Base-by-base conservation (phyloP, 2,888 invertebrate genomes). In the Amblyjoppa fuscipennis region DNA sequence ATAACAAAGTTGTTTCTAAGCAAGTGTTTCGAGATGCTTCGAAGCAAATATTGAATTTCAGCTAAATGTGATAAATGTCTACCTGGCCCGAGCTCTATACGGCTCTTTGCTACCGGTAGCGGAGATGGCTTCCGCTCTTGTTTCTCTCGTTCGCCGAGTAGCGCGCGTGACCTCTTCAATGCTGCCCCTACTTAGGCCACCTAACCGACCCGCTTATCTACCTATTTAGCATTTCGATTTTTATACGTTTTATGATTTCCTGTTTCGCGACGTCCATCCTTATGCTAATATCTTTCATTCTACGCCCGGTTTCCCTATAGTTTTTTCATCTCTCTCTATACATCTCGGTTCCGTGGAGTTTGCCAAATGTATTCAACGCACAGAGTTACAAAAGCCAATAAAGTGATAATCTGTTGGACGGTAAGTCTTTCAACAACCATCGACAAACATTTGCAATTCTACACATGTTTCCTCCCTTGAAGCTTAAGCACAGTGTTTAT, bases 141-240 rank as follows among this genome's bases (percentile, higher is more conserved):
- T 9, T 75, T 25, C 31, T 31, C 31, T 66, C 59, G 68, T 53
- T 74, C n/a, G 49, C 25, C 59, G 77, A 77, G 86, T 89, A 83
- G 88, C 88, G 93, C 87, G 89, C 93, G 93, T 93, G 93, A 93
- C 93, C 88, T 75, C 86, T 88, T 92, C 91, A 93, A 93, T 93
- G 84, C 89, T 80, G 88, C 82, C 89, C 89, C 90, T 92, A 89
- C 92, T 93, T 92, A 92, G 87, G 87, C 88, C 82, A 85, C 89
- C 87, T 71, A 69, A 16, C n/a, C 73, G 73, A 68, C 82, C 78
- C 86, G 83, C 89, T 89, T 89, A 89, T 91, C 90, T 91, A 16
- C 84, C 89, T 88, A 89, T 90, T 91, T 90, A 88, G 89, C 89
- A 89, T 91, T 91, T 87, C 87, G 88, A 92, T 92, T 91, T 92